phyloP scores from a whole-genome alignment of 2,888 invertebrate species.

The Masnerella sp. region DNA sequence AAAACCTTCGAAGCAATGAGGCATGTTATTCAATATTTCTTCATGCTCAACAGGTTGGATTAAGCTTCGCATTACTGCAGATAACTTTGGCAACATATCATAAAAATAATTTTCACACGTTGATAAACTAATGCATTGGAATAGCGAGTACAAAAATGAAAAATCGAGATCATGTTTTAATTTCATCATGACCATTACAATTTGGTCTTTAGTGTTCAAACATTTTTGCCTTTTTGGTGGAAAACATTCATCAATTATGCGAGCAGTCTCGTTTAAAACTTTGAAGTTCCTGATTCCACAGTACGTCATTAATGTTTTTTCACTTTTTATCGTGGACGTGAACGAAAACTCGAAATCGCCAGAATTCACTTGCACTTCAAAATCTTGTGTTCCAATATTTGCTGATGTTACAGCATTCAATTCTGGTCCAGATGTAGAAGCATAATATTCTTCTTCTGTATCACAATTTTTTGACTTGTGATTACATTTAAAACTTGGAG shows the following conservation, averaged over 20 bases:
- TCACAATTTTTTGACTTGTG: not conserved
- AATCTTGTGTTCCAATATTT: not conserved
- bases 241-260: slow-evolving; percentile 3
- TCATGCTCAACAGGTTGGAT: not conserved
- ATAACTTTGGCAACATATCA: not conserved
- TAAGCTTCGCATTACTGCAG: not conserved
- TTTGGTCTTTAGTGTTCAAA: not conserved
- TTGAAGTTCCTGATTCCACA: slow-evolving; percentile 9
- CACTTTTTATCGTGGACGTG: slow-evolving; percentile 1
- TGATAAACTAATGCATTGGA: not conserved
- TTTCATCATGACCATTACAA: slow-evolving; percentile 11
- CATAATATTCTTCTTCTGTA: not conserved
- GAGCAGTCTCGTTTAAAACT: not conserved
- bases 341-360: not conserved
- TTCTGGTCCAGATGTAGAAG: too few relatives aligned
- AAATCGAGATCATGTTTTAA: slow-evolving; percentile 25
- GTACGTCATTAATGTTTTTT: not conserved
- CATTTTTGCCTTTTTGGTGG: slow-evolving; percentile 2
- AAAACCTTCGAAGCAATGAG: slow-evolving; percentile 63
- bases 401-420: too few relatives aligned
- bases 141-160: slow-evolving; percentile 1
- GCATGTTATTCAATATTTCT: slow-evolving; percentile 53
- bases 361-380: slow-evolving; percentile 2
- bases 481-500: slow-evolving; percentile 1
- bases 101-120: slow-evolving; percentile 2